Conservation (phyloP, 2,888 invertebrate genomes). For the Andrena dorsata region DNA sequence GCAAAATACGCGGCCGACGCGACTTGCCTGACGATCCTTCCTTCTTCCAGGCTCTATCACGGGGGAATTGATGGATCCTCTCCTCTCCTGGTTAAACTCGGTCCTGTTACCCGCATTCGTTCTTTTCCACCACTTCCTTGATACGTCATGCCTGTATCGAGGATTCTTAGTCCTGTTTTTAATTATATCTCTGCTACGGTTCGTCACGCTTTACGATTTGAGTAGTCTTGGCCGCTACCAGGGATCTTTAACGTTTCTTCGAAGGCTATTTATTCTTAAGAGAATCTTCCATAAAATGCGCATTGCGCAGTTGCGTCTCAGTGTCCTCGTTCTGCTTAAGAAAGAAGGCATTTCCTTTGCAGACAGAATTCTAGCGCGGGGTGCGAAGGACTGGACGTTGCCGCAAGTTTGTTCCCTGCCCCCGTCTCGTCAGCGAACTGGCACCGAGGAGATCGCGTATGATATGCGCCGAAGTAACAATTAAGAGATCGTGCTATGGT, state of each 20-base stretch:
- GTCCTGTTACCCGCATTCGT: neutral
- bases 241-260: no score
- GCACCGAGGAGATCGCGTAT: slow-evolving; percentile 37
- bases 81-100: neutral
- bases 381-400: no score
- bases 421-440: neutral
- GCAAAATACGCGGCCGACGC: slow-evolving; percentile 23
- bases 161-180: neutral
- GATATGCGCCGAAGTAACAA: slow-evolving; percentile 70
- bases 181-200: neutral
- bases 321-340: no score
- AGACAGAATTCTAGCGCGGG: no score
- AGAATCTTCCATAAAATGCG: no score
- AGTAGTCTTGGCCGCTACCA: no score
- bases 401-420: neutral
- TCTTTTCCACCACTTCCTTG: neutral
- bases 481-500: slow-evolving; percentile 78
- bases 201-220: no score
- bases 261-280: no score
- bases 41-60: slow-evolving; percentile 15
- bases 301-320: no score
- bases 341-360: no score
- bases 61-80: neutral
- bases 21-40: slow-evolving; percentile 34
- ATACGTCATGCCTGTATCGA: neutral